Evolutionary conservation across 2,113 vertebrate species (phyloP).

Genomic region (Cyprinus carpio): DNA sequence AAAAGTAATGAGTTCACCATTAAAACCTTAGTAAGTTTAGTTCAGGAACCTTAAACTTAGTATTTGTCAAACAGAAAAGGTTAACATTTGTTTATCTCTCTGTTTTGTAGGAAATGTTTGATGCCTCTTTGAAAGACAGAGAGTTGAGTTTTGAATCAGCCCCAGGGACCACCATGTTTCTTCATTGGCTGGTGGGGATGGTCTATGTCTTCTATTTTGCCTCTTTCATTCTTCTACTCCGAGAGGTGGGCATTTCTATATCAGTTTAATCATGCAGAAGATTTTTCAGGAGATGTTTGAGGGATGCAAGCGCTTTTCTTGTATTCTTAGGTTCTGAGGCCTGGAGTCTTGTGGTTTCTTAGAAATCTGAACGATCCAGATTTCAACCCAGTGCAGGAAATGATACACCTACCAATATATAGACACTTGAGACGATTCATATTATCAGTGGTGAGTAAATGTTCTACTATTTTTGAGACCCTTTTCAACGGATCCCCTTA

Average conservation of each 20-base stretch:
- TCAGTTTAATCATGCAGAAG: background rate
- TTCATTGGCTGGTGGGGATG: slow-evolving; percentile 97
- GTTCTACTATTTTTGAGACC: background rate
- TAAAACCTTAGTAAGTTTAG: background rate
- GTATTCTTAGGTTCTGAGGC: slow-evolving; percentile 85
- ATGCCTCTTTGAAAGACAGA: slow-evolving; percentile 91
- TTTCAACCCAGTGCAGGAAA: slow-evolving; percentile 97
- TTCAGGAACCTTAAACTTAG: background rate
- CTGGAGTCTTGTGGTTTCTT: slow-evolving; percentile 96
- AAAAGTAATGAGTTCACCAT: background rate
- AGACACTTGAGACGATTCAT: slow-evolving; percentile 95
- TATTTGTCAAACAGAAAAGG: background rate
- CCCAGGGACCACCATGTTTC: slow-evolving; percentile 95
- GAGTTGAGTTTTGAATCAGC: slow-evolving; percentile 93
- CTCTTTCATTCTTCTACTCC: slow-evolving; percentile 93
- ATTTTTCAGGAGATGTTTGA: background rate
- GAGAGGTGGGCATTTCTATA: slow-evolving; percentile 79
- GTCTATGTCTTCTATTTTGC: slow-evolving; percentile 98
- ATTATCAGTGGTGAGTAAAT: slow-evolving; percentile 88
- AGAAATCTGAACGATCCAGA: slow-evolving; percentile 97
- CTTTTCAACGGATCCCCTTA: background rate
- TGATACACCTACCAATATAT: slow-evolving; percentile 96
- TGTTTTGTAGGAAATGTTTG: slow-evolving; percentile 91
- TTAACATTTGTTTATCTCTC: background rate
- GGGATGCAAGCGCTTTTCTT: background rate